Evolutionary conservation across 2,797 vertebrate species (phyloP), one percentile per base, ranked within the genome.

Genomic region (Gallinago stenura): DNA sequence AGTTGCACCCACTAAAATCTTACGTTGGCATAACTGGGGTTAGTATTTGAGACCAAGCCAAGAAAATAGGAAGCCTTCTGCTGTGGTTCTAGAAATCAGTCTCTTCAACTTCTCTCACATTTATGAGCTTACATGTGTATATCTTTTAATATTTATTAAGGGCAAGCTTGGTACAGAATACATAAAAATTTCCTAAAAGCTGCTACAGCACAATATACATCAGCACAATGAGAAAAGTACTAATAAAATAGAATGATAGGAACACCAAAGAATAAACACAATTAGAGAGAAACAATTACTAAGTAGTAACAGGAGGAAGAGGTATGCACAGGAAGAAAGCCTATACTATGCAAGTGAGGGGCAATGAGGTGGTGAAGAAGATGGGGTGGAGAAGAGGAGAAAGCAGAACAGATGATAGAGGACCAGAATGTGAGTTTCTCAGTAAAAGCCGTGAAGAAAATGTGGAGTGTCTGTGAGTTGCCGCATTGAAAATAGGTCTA

Each of bases 291-390:
- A 62, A 68, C 6, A 41, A 12, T 41, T 64, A 15, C 8, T 26
- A 53, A 50, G 19, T 22, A 53, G 28, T 71, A 58, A 28, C 3
- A 10, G 10, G n/a, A 72, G 39, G 16, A 64, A n/a, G n/a, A 43
- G 18, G 26, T 64, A 13, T 14, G 6, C 18, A 13, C 0, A 3
- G 39, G n/a, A 72, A 60, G 48, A 50, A 77, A 69, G 26, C 7
- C 33, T 56, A 3, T 4, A 1, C 15, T 48, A 6, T 39, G 37
- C 28, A 73, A 66, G 24, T 1, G 0, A 11, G 3, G 21, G 10
- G 10, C 7, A 56, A 50, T 2, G 15, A 25, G 9, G 11, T 2
- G 1, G 22, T 25, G 57, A 56, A 69, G n/a, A 41, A 41, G 41
- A 41, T 7, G 43, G 43, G 43, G 43, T 46, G 45, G 45, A 22